phyloP scores from a whole-genome alignment of 2,797 vertebrate species.

The Cuniculus paca region DNA sequence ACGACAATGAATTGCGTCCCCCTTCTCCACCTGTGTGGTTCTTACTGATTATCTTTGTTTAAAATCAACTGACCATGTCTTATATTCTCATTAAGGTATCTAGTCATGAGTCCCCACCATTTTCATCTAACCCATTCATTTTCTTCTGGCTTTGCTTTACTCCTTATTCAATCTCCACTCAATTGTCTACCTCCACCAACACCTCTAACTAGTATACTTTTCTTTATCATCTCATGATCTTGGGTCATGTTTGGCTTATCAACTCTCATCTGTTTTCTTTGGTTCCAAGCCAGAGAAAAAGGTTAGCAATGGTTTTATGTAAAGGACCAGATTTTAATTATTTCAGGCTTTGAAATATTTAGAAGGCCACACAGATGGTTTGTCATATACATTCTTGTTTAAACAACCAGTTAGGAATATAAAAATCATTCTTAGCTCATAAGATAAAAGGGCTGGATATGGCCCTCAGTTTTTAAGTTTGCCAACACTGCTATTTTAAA shows the following conservation, averaged over 20 bases:
- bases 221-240: slow-evolving; percentile 13
- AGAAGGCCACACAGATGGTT: not conserved
- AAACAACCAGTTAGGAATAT: slow-evolving; percentile 10
- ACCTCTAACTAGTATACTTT: slow-evolving; percentile 13
- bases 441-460: slow-evolving; percentile 4
- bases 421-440: slow-evolving; percentile 23
- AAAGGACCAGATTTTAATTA: not conserved
- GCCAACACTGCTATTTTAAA: not conserved
- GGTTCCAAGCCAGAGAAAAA: not conserved
- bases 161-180: not conserved
- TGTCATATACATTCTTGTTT: slow-evolving; percentile 31
- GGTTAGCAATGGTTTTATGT: not conserved
- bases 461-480: not conserved
- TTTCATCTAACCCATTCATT: slow-evolving; percentile 35
- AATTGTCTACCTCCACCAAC: slow-evolving; percentile 1
- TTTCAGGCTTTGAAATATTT: slow-evolving; percentile 5
- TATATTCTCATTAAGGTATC: slow-evolving; percentile 23
- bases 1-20: not conserved
- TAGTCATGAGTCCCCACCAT: not conserved
- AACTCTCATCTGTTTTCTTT: slow-evolving; percentile 8
- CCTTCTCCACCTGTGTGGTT: slow-evolving; percentile 17
- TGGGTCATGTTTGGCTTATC: not conserved
- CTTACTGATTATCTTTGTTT: slow-evolving; percentile 34
- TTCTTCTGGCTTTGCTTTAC: slow-evolving; percentile 49
- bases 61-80: not conserved